Base-by-base conservation (phyloP, 1,140 invertebrate genomes). In the Lordiphosa collinella region DNA sequence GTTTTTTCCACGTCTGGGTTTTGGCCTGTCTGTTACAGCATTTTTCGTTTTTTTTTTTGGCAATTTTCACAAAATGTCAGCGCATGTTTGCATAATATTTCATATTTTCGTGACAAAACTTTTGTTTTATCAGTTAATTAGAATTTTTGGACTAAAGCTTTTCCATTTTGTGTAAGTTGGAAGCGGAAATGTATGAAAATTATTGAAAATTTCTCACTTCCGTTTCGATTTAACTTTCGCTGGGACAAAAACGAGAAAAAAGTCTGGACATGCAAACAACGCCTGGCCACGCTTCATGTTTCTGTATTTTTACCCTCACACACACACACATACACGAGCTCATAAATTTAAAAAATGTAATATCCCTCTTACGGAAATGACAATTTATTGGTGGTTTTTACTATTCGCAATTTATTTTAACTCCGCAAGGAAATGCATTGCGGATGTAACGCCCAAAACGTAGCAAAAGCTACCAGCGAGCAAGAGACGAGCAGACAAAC, bases 381-480 rank as follows among this genome's bases (percentile, higher is more conserved):
- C 82, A 86, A 86, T 86, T 86, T 86, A 86, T 86, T 86, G 82
- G 82, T 86, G 82, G 82, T 86, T 86, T 86, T 86, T 86, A 86
- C 82, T 86, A 86, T 86, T 86, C 76, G 75, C 82, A 86, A 86
- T 86, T 86, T 86, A 86, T 86, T 86, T 86, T 85, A 86, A 86
- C 78, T 86, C 82, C 82, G 60, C 82, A 86, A 86, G 82, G 82
- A 86, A 86, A 86, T 86, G 75, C 80, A 86, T 76, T 80, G 80
- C 80, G 80, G 80, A 86, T 86, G 80, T 73, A 72, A 86, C 80
- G 59, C 50, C 10, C 64, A 40, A 50, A 44, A 29, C 49, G 61
- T 65, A 68, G 65, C 63, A 71, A 80, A 75, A 80, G 76, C 82
- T 80, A 58, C 76, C 79, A 80, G 69, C 56, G 82, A 82, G 71